Evolutionary conservation across 1,140 invertebrate genomes (phyloP).

Genomic region (Drosophila repletoides): DNA sequence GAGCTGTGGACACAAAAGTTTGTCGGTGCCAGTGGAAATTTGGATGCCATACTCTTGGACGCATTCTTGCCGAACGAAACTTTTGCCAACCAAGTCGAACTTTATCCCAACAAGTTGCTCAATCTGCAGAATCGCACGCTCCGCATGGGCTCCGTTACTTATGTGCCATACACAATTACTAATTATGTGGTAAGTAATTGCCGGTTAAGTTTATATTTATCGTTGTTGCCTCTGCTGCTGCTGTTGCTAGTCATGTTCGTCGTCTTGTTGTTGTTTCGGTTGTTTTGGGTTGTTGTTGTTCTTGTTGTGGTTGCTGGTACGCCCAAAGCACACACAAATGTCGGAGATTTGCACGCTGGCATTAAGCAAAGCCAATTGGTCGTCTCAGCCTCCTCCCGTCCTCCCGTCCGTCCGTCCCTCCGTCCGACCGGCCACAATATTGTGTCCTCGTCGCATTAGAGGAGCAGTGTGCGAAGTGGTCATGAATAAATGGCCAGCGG

Average conservation of each 20-base stretch:
- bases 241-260: neutral
- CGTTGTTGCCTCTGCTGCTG: slow-evolving; percentile 37
- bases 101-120: slow-evolving; percentile 80
- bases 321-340: slow-evolving; percentile 51
- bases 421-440: neutral
- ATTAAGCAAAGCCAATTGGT: slow-evolving; percentile 79
- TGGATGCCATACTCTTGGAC: slow-evolving; percentile 70
- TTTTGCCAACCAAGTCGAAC: slow-evolving; percentile 70
- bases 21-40: slow-evolving; percentile 77
- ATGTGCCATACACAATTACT: slow-evolving; percentile 81
- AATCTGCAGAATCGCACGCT: slow-evolving; percentile 68
- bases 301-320: slow-evolving; percentile 37
- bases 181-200: slow-evolving; percentile 82
- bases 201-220: slow-evolving; percentile 81
- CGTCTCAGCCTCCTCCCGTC: slow-evolving; percentile 6
- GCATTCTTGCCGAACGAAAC: slow-evolving; percentile 77
- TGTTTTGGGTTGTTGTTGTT: slow-evolving; percentile 31
- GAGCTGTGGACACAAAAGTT: slow-evolving; percentile 82
- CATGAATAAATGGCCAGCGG: slow-evolving; percentile 71
- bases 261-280: slow-evolving; percentile 1
- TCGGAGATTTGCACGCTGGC: slow-evolving; percentile 71
- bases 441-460: slow-evolving; percentile 57
- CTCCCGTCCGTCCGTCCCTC: neutral
- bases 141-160: slow-evolving; percentile 73
- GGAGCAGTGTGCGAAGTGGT: slow-evolving; percentile 52